Evolutionary conservation across 2,797 vertebrate genomes (phyloP), one percentile per base, ranked within the genome.

Genomic region (Microchirus variegatus): DNA sequence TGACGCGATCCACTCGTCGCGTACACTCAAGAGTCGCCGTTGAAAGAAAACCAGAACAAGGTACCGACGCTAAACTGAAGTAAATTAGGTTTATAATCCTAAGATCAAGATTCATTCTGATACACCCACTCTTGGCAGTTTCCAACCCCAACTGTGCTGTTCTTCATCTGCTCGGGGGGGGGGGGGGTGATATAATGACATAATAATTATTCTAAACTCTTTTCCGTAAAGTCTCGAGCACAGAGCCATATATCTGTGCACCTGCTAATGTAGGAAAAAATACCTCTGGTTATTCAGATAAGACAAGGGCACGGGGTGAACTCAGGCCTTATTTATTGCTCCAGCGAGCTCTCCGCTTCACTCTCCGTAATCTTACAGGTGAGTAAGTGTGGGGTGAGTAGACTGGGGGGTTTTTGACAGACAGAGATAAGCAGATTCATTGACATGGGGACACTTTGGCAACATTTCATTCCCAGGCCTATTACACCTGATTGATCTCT

Each of bases 361-460:
- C 77, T 87, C 87, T 91, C 80, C 17, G 67, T 83, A 77, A 91
- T 89, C 88, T 88, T 88, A 31, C 89, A 90, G 88, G 90, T 91
- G 80, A 81, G 77, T 75, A 81, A 75, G 73, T 64, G 59, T 64
- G 59, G 69, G 71, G 59, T 43, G n/a, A 66, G 69, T 76, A 40
- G 74, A 76, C 77, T 63, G 62, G 66, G 75, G 77, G n/a, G n/a
- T n/a, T 85, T 91, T 22, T 89, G 89, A 77, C 83, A 78, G 85
- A 79, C 78, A 70, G 78, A 87, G 90, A 93, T 93, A 92, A 93
- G 89, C 87, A 90, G 84, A 91, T 90, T 90, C 84, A 91, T 90
- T 90, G 91, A 91, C 87, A 88, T 78, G 74, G 78, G 78, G 82
- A 86, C 83, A 88, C 85, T 85, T 67, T 83, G 81, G 86, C 86